Base-by-base conservation (phyloP, 2,113 vertebrate species). In the Python bivittatus region DNA sequence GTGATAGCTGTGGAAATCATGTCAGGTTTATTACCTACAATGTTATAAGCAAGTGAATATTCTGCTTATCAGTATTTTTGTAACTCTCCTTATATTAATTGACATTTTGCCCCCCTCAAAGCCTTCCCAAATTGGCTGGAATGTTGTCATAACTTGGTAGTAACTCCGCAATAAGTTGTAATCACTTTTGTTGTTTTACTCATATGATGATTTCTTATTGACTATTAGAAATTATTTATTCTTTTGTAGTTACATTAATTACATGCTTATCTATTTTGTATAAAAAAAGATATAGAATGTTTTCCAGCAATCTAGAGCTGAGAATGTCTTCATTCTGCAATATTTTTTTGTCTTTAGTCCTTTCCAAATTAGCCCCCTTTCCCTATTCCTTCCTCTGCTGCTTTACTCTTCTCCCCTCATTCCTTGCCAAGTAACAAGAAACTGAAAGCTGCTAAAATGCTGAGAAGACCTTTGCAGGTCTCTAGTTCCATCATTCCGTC, bases 401-500 rank as follows among this genome's bases (percentile, higher is more conserved):
- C 27, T 27, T 15, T 93, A 90, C 88, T 58, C 17, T 48, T 25
- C n/a, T 92, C 92, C 84, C 58, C 61, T 91, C 27, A 3, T 84
- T 57, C 56, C 86, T 53, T 44, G 89, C 92, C 92, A 84, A 29
- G 90, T 94, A 93, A 92, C 90, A 56, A 92, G 91, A 93, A 38
- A 20, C 15, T 1, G 38, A 33, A 25, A 91, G 85, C 92, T 91
- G 91, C 92, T 90, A 95, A 96, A 96, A 88, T 96, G 96, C 96
- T 93, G 96, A 94, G 93, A 93, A 96, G 96, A 87, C 94, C 93
- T 94, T 96, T 96, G 95, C 94, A 93, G 93, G 22, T 93, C 92
- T 94, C 93, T 88, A 88, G 23, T 91, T 96, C 96, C 95, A 96
- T 97, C 96, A 95, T 96, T 96, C 94, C 91, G 94, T 95, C 87